Conservation (phyloP, 2,888 invertebrate genomes). For the Ligdia adustata region DNA sequence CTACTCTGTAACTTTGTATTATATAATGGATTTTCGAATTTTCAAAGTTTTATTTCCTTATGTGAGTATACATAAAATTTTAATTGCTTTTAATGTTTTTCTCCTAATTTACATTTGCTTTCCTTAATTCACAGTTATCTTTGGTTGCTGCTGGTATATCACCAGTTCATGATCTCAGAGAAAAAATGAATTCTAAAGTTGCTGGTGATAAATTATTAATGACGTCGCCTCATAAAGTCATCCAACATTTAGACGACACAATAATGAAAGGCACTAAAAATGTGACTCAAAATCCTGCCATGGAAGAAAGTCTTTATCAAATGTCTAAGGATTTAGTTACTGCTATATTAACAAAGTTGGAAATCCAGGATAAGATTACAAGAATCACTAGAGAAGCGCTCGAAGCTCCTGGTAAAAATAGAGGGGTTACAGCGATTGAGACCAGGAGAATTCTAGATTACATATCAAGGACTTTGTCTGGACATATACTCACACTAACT, state of each 20-base stretch:
- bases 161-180: slow-evolving; percentile 69
- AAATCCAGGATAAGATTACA: slow-evolving; percentile 78
- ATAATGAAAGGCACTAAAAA: slow-evolving; percentile 68
- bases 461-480: slow-evolving; percentile 72
- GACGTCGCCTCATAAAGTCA: slow-evolving; percentile 64
- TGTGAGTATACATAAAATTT: no score
- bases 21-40: slow-evolving; percentile 30
- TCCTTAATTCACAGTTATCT: slow-evolving; percentile 48
- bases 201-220: slow-evolving; percentile 50
- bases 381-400: slow-evolving; percentile 74
- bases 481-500: slow-evolving; percentile 71
- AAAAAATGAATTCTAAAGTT: slow-evolving; percentile 52
- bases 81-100: no score
- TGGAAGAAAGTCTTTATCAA: slow-evolving; percentile 72
- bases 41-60: slow-evolving; percentile 11
- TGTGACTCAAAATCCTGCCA: slow-evolving; percentile 71
- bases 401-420: slow-evolving; percentile 73
- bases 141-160: slow-evolving; percentile 63
- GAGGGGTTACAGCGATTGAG: slow-evolving; percentile 77
- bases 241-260: slow-evolving; percentile 68
- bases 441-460: slow-evolving; percentile 76
- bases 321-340: slow-evolving; percentile 74
- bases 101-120: not conserved
- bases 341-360: slow-evolving; percentile 71
- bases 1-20: not conserved